Conservation (phyloP, 2,888 invertebrate species). For the Diplolepis rosae region DNA sequence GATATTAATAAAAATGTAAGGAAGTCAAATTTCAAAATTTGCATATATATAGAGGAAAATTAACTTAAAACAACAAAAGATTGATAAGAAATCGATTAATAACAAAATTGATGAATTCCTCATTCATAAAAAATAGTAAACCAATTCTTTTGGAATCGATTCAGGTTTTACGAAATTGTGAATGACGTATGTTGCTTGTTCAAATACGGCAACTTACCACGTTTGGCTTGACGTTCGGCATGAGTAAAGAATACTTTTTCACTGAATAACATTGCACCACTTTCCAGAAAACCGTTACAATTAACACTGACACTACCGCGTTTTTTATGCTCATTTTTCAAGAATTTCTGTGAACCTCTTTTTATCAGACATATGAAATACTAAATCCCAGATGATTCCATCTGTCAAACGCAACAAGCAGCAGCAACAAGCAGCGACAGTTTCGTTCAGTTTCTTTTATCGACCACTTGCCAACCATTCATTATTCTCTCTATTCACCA, state of each 20-base stretch:
- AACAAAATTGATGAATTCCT: too few species aligned
- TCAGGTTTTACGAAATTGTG: background rate
- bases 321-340: background rate
- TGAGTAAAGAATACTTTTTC: slow-evolving; percentile 82
- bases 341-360: background rate
- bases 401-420: background rate
- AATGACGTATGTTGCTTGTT: background rate
- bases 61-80: background rate
- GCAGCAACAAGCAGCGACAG: background rate
- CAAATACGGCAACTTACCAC: slow-evolving; percentile 80
- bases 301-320: background rate
- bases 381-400: background rate
- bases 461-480: background rate
- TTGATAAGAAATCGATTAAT: background rate
- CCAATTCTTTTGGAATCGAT: background rate
- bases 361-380: slow-evolving; percentile 18
- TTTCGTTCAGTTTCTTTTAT: background rate
- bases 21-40: too few species aligned
- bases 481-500: too few species aligned
- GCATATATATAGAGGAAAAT: too few species aligned
- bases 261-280: slow-evolving; percentile 60
- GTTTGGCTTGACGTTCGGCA: slow-evolving; percentile 88
- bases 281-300: slow-evolving; percentile 40
- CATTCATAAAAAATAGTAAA: background rate
- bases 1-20: too few species aligned